phyloP scores from a whole-genome alignment of 2,888 invertebrate genomes.

The Didymodactylos carnosus region DNA sequence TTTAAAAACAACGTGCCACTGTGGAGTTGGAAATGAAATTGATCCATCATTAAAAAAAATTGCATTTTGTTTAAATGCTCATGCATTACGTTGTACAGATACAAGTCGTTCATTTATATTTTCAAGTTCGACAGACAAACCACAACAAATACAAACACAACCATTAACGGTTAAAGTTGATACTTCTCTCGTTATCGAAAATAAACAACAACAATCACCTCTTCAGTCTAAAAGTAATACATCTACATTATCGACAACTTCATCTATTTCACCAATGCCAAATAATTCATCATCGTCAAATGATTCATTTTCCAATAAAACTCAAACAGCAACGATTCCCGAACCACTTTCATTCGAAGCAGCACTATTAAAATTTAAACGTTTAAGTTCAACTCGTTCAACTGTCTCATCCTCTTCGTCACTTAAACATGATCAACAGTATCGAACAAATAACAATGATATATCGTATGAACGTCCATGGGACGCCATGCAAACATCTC shows the following conservation, averaged over 20 bases:
- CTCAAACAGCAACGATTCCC: not conserved
- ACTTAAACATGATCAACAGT: no score
- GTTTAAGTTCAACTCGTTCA: not conserved
- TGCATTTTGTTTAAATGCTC: not conserved
- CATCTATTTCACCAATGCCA: slow-evolving; percentile 3
- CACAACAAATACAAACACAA: not conserved
- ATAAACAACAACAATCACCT: not conserved
- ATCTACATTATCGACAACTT: slow-evolving; percentile 1
- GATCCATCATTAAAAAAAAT: not conserved
- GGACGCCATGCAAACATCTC: not conserved
- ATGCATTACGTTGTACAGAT: not conserved
- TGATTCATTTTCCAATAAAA: not conserved
- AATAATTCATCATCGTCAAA: slow-evolving; percentile 1
- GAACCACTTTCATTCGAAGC: not conserved
- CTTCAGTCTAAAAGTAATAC: not conserved
- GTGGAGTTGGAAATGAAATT: not conserved
- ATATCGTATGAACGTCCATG: not conserved
- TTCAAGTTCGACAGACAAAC: no score
- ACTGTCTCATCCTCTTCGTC: not conserved
- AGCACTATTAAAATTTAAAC: not conserved
- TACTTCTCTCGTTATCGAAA: not conserved
- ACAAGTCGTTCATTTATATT: not conserved
- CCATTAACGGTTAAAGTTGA: not conserved
- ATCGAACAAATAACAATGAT: no score
- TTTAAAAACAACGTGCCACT: not conserved